Evolutionary conservation across 2,797 vertebrate genomes (phyloP).

Genomic region (Macropodus opercularis): DNA sequence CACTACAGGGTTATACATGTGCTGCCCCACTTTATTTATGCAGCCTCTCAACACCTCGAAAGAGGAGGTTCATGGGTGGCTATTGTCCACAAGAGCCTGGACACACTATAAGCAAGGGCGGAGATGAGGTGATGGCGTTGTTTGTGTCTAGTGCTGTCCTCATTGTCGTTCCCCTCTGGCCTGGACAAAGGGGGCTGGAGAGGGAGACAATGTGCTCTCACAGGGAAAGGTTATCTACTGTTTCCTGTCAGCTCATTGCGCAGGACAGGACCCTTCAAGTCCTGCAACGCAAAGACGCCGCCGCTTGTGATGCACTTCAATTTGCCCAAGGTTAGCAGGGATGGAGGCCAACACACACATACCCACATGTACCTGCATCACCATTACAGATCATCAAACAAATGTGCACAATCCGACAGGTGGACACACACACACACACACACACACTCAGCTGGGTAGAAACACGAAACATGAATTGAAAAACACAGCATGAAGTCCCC

Average conservation of each 20-base stretch:
- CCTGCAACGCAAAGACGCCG: slow-evolving; percentile 31
- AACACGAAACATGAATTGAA: slow-evolving; percentile 30
- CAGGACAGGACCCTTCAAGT: slow-evolving; percentile 56
- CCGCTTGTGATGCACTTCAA: slow-evolving; percentile 54
- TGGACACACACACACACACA: slow-evolving; percentile 6
- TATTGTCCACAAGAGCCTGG: slow-evolving; percentile 56
- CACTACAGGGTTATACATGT: not conserved
- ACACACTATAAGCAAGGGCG: slow-evolving; percentile 29
- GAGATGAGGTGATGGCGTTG: slow-evolving; percentile 32
- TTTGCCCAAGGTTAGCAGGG: slow-evolving; percentile 52
- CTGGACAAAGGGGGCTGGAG: slow-evolving; percentile 61
- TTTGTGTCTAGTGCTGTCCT: slow-evolving; percentile 66
- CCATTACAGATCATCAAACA: slow-evolving; percentile 35
- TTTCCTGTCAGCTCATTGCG: slow-evolving; percentile 55
- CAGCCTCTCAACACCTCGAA: slow-evolving; percentile 14
- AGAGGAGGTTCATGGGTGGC: slow-evolving; percentile 24
- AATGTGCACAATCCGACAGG: slow-evolving; percentile 16
- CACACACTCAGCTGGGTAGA: slow-evolving; percentile 18
- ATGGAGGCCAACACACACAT: slow-evolving; percentile 3
- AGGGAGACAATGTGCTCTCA: slow-evolving; percentile 65
- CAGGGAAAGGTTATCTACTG: slow-evolving; percentile 73
- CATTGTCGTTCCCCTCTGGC: slow-evolving; percentile 43
- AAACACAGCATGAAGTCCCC: slow-evolving; percentile 34
- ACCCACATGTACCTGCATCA: slow-evolving; percentile 19
- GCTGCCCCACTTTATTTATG: not conserved